Conservation (phyloP, 1,140 invertebrate species). For the Hycleus cichorii region DNA sequence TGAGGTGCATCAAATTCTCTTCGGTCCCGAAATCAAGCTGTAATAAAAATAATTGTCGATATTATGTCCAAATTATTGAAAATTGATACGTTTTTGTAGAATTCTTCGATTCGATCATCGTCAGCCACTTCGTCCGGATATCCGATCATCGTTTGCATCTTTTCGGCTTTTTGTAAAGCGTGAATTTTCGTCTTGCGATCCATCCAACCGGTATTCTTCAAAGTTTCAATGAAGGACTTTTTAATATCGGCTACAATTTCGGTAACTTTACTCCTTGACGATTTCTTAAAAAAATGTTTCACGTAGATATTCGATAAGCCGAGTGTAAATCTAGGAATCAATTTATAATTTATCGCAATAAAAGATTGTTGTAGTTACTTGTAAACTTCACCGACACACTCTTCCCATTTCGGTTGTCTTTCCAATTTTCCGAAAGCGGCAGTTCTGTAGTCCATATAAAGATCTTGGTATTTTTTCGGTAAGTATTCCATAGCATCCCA, state of each 20-base stretch:
- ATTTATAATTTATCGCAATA: too few species aligned
- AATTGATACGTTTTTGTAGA: conserved; percentile 22
- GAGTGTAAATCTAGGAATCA: conserved; percentile 45
- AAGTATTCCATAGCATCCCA: conserved; percentile 44
- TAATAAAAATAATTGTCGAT: conserved; percentile 12
- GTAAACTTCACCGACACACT: conserved; percentile 39
- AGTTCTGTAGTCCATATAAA: conserved; percentile 43
- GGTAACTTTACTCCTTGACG: conserved; percentile 43
- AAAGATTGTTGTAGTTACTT: background rate
- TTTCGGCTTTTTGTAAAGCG: conserved; percentile 45
- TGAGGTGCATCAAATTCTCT: conserved; percentile 58
- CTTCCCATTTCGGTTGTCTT: conserved; percentile 50
- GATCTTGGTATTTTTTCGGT: conserved; percentile 42
- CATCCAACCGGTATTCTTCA: conserved; percentile 58
- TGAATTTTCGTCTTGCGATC: conserved; percentile 49
- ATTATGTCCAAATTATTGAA: background rate
- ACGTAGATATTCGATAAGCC: conserved; percentile 50
- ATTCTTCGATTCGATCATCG: conserved; percentile 44
- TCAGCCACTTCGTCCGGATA: conserved; percentile 49
- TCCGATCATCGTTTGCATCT: conserved; percentile 45
- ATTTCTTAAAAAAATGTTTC: conserved; percentile 43
- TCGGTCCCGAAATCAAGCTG: conserved; percentile 55
- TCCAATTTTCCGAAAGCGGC: conserved; percentile 43
- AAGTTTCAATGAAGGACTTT: conserved; percentile 44
- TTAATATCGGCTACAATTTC: conserved; percentile 56